Conservation (phyloP, 2,888 invertebrate genomes). For the Ophraella communa region DNA sequence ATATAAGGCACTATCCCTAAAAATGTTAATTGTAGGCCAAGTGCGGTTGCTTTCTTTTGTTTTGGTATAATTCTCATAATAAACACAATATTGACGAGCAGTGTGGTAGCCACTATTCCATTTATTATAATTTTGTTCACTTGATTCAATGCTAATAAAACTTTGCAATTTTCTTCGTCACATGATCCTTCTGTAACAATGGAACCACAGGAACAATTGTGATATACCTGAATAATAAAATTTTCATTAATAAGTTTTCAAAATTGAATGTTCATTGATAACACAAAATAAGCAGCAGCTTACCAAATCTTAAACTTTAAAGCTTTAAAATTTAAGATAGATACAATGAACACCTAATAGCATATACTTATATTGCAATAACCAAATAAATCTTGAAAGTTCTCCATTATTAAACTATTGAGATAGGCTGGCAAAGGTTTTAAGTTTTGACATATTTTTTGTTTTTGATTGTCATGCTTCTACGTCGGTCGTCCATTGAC, state of each 20-base stretch:
- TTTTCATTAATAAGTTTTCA: constrained; percentile 6
- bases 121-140: constrained; percentile 47
- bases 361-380: too few relatives aligned
- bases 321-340: too few relatives aligned
- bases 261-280: too few relatives aligned
- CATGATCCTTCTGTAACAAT: constrained; percentile 65
- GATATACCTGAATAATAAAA: constrained; percentile 57
- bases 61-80: constrained; percentile 64
- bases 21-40: constrained; percentile 65
- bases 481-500: too few relatives aligned
- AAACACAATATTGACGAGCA: constrained; percentile 64
- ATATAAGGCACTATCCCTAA: constrained; percentile 66
- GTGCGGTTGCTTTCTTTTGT: constrained; percentile 68
- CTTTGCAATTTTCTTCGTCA: constrained; percentile 60
- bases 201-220: constrained; percentile 58
- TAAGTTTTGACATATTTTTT: too few relatives aligned
- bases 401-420: too few relatives aligned
- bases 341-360: too few relatives aligned
- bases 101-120: constrained; percentile 54
- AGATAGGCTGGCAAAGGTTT: too few relatives aligned
- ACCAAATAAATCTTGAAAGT: too few relatives aligned
- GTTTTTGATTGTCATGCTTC: too few relatives aligned
- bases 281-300: too few relatives aligned
- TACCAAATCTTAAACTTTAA: too few relatives aligned
- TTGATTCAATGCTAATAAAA: constrained; percentile 61